phyloP scores from a whole-genome alignment of 2,113 vertebrate species.

The Phoenicopterus ruber region DNA sequence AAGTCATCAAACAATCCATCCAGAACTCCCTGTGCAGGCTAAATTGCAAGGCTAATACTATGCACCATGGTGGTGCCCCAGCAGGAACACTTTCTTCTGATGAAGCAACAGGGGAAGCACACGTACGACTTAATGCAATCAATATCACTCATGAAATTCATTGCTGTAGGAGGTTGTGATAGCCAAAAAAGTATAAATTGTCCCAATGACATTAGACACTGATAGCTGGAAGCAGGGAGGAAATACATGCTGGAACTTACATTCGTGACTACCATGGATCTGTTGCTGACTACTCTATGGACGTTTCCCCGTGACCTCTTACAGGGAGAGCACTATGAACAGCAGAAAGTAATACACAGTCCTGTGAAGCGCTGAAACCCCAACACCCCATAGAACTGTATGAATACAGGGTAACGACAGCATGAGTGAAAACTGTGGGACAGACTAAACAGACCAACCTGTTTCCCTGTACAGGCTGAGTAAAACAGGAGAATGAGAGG shows the following conservation, averaged over 20 bases:
- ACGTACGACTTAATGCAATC: neutral
- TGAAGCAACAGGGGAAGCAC: neutral
- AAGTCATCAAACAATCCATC: neutral
- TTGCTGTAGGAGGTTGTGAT: neutral
- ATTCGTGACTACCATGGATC: neutral
- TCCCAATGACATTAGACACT: neutral
- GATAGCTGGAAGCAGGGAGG: neutral
- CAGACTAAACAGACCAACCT: neutral
- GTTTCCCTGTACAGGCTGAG: neutral
- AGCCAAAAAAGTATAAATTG: neutral
- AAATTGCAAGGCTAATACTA: neutral
- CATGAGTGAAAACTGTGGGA: neutral
- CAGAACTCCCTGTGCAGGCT: neutral
- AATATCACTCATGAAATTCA: neutral
- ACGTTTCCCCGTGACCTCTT: fast-evolving
- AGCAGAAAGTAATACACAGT: neutral
- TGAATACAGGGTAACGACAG: neutral
- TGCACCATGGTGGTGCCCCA: neutral
- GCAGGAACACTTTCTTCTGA: neutral
- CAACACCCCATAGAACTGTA: neutral
- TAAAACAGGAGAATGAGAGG: neutral
- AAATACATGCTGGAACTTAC: neutral
- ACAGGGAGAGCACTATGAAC: neutral
- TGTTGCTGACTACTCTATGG: neutral
- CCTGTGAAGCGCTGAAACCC: neutral